phyloP scores from a whole-genome alignment of 30 jellyfish, hydroid and myxozoan species.

The Cassiopea xamachana region DNA sequence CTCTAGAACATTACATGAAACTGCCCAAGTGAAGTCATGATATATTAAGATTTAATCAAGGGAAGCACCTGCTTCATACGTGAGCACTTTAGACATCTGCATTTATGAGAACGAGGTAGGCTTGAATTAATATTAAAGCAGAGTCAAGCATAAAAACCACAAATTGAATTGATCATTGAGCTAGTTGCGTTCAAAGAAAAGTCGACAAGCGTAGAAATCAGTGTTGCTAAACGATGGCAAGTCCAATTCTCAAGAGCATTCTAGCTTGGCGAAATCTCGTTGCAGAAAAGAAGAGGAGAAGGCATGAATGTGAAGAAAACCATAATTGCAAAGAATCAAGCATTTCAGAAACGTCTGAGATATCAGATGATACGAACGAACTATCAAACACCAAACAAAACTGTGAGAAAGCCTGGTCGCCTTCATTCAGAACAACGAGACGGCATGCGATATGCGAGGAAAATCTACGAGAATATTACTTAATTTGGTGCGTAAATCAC shows the following conservation, averaged over 20 bases:
- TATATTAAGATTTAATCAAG: neutral
- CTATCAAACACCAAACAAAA: neutral
- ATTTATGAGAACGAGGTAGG: neutral
- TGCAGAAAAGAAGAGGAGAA: neutral
- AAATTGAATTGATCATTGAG: neutral
- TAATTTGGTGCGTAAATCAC: slow-evolving; percentile 43
- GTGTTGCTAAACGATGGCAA: neutral
- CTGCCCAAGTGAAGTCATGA: neutral
- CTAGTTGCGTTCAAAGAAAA: neutral
- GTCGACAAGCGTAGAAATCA: neutral
- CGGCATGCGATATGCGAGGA: slow-evolving; percentile 68
- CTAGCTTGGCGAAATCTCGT: slow-evolving; percentile 7
- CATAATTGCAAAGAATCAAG: neutral
- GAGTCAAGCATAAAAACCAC: neutral
- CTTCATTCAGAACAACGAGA: slow-evolving; percentile 42
- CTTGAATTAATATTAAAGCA: neutral
- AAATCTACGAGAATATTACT: slow-evolving; percentile 43
- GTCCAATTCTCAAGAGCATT: slow-evolving; percentile 13
- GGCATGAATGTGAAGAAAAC: neutral
- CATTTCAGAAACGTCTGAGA: neutral
- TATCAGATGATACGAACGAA: slow-evolving; percentile 12
- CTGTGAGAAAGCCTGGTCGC: slow-evolving; percentile 12
- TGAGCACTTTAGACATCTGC: neutral
- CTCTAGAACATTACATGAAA: neutral
- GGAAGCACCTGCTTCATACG: slow-evolving; percentile 16